Base-by-base conservation (phyloP, 2,888 invertebrate genomes). In the Camptogramma bilineatum region DNA sequence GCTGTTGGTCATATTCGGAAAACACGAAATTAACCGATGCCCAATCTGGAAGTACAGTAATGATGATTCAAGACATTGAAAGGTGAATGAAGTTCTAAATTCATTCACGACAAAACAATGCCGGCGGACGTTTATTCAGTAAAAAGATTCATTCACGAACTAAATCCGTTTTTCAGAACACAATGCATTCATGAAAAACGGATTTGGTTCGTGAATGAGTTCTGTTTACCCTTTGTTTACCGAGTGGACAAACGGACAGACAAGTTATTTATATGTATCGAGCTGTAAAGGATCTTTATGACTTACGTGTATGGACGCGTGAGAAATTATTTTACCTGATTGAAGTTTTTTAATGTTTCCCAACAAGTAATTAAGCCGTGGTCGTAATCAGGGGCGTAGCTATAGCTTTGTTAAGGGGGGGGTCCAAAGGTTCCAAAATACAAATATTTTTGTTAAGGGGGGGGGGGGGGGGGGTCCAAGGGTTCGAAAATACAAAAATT, bases 251-350 rank as follows among this genome's bases (percentile, higher is more conserved):
- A 48, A 57, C 54, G 57, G 54, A 58, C 67, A 64, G 54, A 62
- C 64, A 59, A 58, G 55, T 62, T 64, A 60, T 66, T 58, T 62
- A 64, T 64, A 52, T 62, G 50, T 64, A 62, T 62, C 50, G 57
- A 63, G 59, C 46, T 57, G 58, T 54, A 62, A 62, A 60, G 62
- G 60, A 60, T 48, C 47, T 64, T 65, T 65, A 65, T 58, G 65
- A 61, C 65, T 60, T 61, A 63, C 68, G 68, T 63, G 54, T 63
- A 52, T 18, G 48, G 44, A 18, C 39, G 19, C 65, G 63, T 63
- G 68, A 58, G 68, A 68, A 62, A 44, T 52, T 9, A 18, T 10
- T 8, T 46, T 66, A 61, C 60, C 63, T 56, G 57, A 62, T 53
- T 58, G 56, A 56, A 53, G 48, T 48, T 61, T 55, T 64, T 46